These are phyloP conservation scores for Cyanoderma ruficeps DNA, from an alignment of 2,113 vertebrate species.

Conservation along the genomic window DNA sequence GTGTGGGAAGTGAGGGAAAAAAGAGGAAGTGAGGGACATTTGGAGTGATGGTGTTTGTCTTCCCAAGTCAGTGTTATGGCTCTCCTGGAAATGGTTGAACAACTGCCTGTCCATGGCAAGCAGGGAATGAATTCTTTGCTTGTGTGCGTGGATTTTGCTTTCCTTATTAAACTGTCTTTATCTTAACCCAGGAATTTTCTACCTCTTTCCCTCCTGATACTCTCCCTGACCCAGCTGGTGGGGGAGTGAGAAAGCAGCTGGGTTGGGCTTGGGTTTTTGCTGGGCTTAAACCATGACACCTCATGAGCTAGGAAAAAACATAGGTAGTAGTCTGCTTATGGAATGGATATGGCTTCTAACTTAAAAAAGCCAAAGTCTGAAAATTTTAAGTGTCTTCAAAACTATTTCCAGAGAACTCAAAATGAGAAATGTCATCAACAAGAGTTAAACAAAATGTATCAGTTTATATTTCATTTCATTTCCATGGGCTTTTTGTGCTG, in stretches of 20 bases:
- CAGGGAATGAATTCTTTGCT: not conserved
- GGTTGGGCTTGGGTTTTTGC: fast-evolving
- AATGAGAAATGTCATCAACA: not conserved
- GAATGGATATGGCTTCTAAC: not conserved
- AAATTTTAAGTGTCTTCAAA: not conserved
- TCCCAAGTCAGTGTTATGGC: fast-evolving
- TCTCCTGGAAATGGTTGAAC: not conserved
- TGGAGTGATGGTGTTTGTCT: not conserved
- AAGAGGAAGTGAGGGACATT: fast-evolving
- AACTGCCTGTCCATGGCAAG: not conserved
- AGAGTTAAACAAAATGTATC: not conserved
- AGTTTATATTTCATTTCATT: not conserved
- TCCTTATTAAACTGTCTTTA: not conserved
- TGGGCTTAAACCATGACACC: not conserved
- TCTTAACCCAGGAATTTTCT: not conserved
- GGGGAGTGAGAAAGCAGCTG: fast-evolving
- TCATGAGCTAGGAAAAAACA: not conserved
- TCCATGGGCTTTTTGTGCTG: not conserved
- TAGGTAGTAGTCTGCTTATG: not conserved
- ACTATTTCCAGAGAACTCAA: not conserved
- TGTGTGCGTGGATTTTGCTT: not conserved
- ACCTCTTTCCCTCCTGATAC: not conserved
- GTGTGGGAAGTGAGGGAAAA: not conserved
- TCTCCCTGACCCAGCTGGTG: not conserved
- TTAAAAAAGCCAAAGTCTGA: not conserved